A percentile compares a stretch with the other conserved stretches of the same genome.
Conservation (phyloP, 1,140 invertebrate species). For the Drosophila micromelanica region DNA sequence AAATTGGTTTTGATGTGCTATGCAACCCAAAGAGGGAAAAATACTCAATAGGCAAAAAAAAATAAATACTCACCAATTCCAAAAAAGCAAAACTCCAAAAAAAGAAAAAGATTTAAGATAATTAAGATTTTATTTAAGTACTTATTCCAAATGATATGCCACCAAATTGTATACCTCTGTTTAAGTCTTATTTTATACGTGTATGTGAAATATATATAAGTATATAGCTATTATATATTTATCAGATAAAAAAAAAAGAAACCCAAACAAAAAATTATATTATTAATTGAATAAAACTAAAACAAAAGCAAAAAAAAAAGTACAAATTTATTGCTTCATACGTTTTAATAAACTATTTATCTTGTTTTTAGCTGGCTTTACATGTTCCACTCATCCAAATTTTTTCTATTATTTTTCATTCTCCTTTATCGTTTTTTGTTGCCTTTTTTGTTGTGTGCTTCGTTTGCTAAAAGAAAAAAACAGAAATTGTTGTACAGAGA, state of each 20-base stretch:
- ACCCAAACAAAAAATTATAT: slow-evolving; percentile 52
- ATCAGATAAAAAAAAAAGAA: slow-evolving; percentile 38
- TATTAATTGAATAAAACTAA: slow-evolving; percentile 70
- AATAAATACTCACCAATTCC: slow-evolving; percentile 53
- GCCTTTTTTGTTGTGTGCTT: slow-evolving; percentile 29
- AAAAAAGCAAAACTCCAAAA: slow-evolving; percentile 31
- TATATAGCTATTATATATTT: slow-evolving; percentile 41
- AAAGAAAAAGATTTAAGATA: slow-evolving; percentile 4
- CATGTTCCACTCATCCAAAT: slow-evolving; percentile 17
- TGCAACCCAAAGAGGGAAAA: slow-evolving; percentile 22
- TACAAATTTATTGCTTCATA: slow-evolving; percentile 51
- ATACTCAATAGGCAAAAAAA: slow-evolving; percentile 32
- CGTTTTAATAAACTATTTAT: slow-evolving; percentile 33
- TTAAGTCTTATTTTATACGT: slow-evolving; percentile 61
- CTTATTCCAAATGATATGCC: slow-evolving; percentile 75
- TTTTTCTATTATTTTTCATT: slow-evolving; percentile 31
- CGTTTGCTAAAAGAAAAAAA: slow-evolving; percentile 13
- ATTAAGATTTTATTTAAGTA: slow-evolving; percentile 45
- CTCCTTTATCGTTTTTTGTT: slow-evolving; percentile 21
- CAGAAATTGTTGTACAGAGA: slow-evolving; percentile 53
- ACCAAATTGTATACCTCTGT: slow-evolving; percentile 66
- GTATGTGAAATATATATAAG: slow-evolving; percentile 46
- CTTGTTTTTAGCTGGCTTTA: slow-evolving; percentile 52
- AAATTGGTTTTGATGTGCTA: slow-evolving; percentile 57
- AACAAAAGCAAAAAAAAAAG: slow-evolving; percentile 40